Evolutionary conservation across 2,113 vertebrate genomes (phyloP).

Genomic region (Sturnus vulgaris): DNA sequence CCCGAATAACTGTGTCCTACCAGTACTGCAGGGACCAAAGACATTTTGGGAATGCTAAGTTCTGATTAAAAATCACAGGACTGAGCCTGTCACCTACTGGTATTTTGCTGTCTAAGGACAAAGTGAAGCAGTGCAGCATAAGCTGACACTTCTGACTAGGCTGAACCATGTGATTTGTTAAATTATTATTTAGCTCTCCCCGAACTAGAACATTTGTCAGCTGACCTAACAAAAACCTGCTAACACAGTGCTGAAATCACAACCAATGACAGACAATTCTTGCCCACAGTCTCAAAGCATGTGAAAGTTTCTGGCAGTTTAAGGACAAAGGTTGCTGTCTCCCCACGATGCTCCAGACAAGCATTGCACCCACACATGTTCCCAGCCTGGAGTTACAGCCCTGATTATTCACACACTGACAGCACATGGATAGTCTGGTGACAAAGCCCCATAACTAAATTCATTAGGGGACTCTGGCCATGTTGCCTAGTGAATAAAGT

Average conservation of each 20-base stretch:
- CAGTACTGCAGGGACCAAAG: not conserved
- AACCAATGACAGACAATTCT: not conserved
- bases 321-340: not conserved
- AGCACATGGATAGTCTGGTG: not conserved
- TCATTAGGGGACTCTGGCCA: not conserved
- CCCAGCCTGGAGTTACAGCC: rapidly evolving
- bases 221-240: not conserved
- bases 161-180: not conserved
- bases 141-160: not conserved
- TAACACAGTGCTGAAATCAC: not conserved
- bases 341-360: not conserved
- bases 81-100: not conserved
- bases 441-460: conserved; percentile 14
- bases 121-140: not conserved
- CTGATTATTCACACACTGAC: not conserved
- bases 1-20: not conserved
- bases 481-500: not conserved
- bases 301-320: not conserved
- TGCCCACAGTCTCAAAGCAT: not conserved
- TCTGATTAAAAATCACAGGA: not conserved
- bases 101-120: not conserved
- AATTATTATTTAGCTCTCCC: not conserved
- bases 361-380: not conserved
- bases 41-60: not conserved
- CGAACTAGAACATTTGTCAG: not conserved